Evolutionary conservation across 2,113 vertebrate species (phyloP).

Genomic region (Mixornis gularis): DNA sequence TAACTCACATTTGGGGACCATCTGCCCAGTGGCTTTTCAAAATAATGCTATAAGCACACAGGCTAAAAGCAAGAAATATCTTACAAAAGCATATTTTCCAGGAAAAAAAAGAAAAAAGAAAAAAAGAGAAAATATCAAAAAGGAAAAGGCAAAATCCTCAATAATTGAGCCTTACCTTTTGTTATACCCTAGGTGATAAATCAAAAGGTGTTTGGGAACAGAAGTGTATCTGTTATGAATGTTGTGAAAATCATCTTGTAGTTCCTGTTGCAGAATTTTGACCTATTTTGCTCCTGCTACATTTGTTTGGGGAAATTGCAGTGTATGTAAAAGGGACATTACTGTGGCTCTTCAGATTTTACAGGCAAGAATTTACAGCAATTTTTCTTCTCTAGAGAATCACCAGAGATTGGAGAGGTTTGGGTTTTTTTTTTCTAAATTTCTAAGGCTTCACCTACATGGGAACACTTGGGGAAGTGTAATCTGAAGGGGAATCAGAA

Average conservation of each 20-base stretch:
- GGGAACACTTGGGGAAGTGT: not conserved
- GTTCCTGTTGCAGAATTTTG: not conserved
- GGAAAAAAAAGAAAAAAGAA: not conserved
- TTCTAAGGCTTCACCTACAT: not conserved
- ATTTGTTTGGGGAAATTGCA: not conserved
- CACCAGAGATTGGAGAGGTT: not conserved
- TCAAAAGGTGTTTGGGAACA: not conserved
- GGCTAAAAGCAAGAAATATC: not conserved
- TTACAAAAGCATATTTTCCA: not conserved
- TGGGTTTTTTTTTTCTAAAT: not conserved
- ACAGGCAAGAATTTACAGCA: not conserved
- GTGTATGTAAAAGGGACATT: not conserved
- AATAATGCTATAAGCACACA: not conserved
- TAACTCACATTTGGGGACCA: constrained; percentile 24
- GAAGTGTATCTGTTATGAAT: not conserved
- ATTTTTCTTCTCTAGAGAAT: not conserved
- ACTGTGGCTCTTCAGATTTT: not conserved
- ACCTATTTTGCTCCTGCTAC: not conserved
- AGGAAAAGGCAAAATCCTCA: not conserved
- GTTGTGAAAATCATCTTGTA: not conserved
- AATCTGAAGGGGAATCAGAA: not conserved
- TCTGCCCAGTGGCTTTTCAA: constrained; percentile 34
- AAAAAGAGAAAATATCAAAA: not conserved
- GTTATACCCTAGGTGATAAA: not conserved
- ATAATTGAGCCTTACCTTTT: not conserved